Evolutionary conservation across 2,888 invertebrate species (phyloP), one percentile per base, ranked within the genome.

Genomic region (Drosophila vallismaia): DNA sequence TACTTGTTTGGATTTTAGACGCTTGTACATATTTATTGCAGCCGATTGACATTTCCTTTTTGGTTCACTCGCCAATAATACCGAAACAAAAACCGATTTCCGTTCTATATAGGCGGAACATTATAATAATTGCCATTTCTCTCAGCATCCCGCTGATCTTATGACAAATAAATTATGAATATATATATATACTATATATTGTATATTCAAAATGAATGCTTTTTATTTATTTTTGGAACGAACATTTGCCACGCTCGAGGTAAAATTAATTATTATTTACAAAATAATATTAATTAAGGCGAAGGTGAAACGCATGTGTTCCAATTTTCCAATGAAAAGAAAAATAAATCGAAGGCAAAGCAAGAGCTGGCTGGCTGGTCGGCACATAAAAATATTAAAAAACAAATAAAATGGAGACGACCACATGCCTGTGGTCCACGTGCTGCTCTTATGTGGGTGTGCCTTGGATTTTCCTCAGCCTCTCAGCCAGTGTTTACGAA

Each of bases 301-400:
- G 87, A 88, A 88, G 88, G 88, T 84, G 81, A 88, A 71, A 69
- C 72, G 78, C 80, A 74, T 79, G 57, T 76, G 76, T 74, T 80
- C 69, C 72, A 68, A 66, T 60, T 83, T 72, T 52, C 38, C 56
- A 56, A 56, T 26, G 36, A 60, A 55, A 50, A 46, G 10, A 56
- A 45, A 12, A 28, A 71, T 42, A 53, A 28, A 53, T 36, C 19
- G 57, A 46, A 31, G 33, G 14, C 40, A 57, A 24, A 28, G 54
- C 28, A 67, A 46, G 40, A 45, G 36, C 56, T 12, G 19, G 31
- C 56, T 12, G 19, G 31, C 19, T 28, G 44, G 29, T 45, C 24
- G 42, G 62, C 55, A 53, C 46, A 69, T 52, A 70, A 42, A 67
- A 67, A 67, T 70, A 51, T 71, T 71, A 69, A 70, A 49, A 69